Evolutionary conservation across 2,797 vertebrate species (phyloP), one percentile per base, ranked within the genome.

Genomic region (Eurystomus glaucurus): DNA sequence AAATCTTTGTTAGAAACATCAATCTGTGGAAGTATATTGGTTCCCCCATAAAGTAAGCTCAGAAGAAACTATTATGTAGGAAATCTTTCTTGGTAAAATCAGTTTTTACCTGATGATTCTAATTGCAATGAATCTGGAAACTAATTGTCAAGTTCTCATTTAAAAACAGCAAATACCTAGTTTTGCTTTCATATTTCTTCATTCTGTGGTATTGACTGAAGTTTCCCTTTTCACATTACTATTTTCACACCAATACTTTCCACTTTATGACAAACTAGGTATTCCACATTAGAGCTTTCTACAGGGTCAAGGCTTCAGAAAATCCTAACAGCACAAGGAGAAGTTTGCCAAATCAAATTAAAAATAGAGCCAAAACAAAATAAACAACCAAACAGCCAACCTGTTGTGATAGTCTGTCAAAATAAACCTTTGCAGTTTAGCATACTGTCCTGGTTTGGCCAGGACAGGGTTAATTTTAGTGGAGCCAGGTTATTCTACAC

Each of bases 331-430:
- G 14, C 18, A 55, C 25, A 69, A 57, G 5, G 6, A 69, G 15
- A 78, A 58, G 16, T 58, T 71, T 82, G 7, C 9, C 21, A 77
- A 90, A n/a, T 3, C 2, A 1, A 60, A 31, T 66, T 4, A 60
- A 57, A 6, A 37, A 35, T 48, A 68, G 28, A 48, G n/a, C 6
- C 26, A 15, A 1, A 12, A 65, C 3, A 13, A 68, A 22, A 6
- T 9, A 41, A 29, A 1, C 4, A 20, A 33, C 3, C 4, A 29
- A 61, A 26, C 35, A 23, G 33, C 19, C 35, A 43, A 14, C 0
- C 0, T 37, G 4, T 31, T 68, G 13, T 60, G 35, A 50, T 31
- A 64, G 5, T 20, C 7, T 65, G 10, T 71, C 22, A 65, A 81
- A 87, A 91, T 37, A 66, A 80, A 41, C 14, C 25, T 93, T 77